Evolutionary conservation across 2,797 vertebrate genomes (phyloP).

Genomic region (Hydrolagus colliei): DNA sequence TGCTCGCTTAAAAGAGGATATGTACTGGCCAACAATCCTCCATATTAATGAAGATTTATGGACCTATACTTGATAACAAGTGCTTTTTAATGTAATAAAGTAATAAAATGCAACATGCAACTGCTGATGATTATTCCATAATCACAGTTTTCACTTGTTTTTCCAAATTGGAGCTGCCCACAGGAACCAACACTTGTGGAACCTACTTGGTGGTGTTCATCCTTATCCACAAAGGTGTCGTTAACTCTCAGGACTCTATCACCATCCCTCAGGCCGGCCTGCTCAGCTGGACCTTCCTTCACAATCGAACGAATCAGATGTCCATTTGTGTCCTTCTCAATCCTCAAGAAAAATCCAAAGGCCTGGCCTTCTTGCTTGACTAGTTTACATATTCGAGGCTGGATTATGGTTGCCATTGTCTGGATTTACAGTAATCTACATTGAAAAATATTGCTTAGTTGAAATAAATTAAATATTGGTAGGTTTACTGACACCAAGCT

Average conservation of each 20-base stretch:
- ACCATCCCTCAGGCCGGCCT: slow-evolving; percentile 82
- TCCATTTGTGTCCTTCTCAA: slow-evolving; percentile 70
- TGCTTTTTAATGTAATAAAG: too few species aligned
- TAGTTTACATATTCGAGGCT: slow-evolving; percentile 68
- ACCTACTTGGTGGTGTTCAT: slow-evolving; percentile 70
- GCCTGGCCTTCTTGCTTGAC: slow-evolving; percentile 64
- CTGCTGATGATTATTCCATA: too few species aligned
- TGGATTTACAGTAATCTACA: not conserved
- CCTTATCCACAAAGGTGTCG: slow-evolving; percentile 69
- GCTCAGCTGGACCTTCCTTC: slow-evolving; percentile 68
- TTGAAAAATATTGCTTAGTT: not conserved
- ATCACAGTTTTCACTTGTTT: too few species aligned
- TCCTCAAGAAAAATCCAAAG: slow-evolving; percentile 80
- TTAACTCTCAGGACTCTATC: slow-evolving; percentile 83
- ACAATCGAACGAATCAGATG: slow-evolving; percentile 80
- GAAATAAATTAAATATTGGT: not conserved
- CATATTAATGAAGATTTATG: too few species aligned
- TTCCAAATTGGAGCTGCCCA: too few species aligned
- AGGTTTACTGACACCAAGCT: not conserved
- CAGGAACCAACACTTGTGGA: not conserved
- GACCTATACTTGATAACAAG: too few species aligned
- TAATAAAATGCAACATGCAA: too few species aligned
- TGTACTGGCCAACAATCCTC: too few species aligned
- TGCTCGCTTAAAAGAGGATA: too few species aligned
- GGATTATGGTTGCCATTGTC: slow-evolving; percentile 59